A percentile compares a stretch with the other conserved stretches of the same genome.
Conservation (phyloP, 1,140 invertebrate genomes). For the Tetraneura akinire region DNA sequence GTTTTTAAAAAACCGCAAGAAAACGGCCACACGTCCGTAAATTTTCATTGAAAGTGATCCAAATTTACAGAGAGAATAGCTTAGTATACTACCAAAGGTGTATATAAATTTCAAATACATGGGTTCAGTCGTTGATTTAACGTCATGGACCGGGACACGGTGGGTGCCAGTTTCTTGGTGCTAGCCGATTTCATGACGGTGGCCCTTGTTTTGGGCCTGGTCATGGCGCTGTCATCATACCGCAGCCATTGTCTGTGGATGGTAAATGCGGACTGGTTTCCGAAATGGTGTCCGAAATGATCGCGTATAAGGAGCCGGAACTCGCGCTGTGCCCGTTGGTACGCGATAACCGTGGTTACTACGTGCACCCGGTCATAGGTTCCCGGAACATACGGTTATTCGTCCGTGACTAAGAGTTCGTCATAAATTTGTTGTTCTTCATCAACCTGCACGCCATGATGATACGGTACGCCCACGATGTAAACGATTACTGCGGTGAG, state of each 20-base stretch:
- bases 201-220: not conserved
- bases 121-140: too few species aligned
- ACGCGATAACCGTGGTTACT: too few species aligned
- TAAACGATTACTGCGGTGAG: too few species aligned
- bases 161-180: not conserved
- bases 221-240: not conserved
- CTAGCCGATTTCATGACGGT: not conserved
- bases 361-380: not conserved
- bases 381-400: not conserved
- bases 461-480: too few species aligned
- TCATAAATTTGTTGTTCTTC: not conserved
- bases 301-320: not conserved
- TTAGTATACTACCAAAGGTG: too few species aligned
- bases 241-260: slow-evolving; percentile 15
- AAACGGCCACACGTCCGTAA: too few species aligned
- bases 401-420: not conserved
- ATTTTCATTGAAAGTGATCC: too few species aligned
- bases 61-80: too few species aligned
- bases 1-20: too few species aligned
- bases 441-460: not conserved
- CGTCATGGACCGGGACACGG: not conserved
- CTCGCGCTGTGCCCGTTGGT: not conserved
- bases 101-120: too few species aligned
- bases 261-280: not conserved
- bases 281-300: not conserved